These are phyloP conservation scores for Chlorocebus sabaeus DNA, from an alignment of 2,113 vertebrate species.

Conservation along the genomic window DNA sequence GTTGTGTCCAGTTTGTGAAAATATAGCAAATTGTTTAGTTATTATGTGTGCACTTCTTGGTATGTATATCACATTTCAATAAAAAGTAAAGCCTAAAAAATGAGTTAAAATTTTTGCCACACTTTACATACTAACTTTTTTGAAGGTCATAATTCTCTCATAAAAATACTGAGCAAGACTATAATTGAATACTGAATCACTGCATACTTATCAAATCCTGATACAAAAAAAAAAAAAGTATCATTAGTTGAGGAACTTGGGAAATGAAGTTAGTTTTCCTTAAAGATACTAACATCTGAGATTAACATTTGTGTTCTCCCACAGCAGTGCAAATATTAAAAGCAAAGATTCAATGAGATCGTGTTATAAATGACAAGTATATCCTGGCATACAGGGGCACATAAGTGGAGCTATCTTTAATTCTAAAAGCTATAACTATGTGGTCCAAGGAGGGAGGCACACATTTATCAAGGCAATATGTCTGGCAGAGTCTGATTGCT, in stretches of 20 bases:
- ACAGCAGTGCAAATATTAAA: neutral
- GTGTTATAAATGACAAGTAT: neutral
- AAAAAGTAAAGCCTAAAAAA: neutral
- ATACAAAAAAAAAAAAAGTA: neutral
- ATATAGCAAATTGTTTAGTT: neutral
- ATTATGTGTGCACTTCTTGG: neutral
- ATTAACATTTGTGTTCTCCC: neutral
- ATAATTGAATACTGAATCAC: neutral
- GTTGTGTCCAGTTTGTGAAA: neutral
- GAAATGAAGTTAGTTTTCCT: neutral
- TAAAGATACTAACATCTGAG: neutral
- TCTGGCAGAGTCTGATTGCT: fast-evolving
- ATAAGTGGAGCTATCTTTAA: neutral
- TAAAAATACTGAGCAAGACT: neutral
- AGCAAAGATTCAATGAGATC: neutral
- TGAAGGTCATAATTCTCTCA: neutral
- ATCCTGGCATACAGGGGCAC: neutral
- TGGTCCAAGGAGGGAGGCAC: neutral
- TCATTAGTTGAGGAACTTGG: neutral
- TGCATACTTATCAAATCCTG: neutral
- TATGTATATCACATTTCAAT: neutral
- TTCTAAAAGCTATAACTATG: neutral
- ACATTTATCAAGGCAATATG: neutral
- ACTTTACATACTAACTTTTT: neutral
- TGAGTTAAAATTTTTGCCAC: neutral